Conservation (phyloP, 2,888 invertebrate species). For the Eupelmus urozonus region DNA sequence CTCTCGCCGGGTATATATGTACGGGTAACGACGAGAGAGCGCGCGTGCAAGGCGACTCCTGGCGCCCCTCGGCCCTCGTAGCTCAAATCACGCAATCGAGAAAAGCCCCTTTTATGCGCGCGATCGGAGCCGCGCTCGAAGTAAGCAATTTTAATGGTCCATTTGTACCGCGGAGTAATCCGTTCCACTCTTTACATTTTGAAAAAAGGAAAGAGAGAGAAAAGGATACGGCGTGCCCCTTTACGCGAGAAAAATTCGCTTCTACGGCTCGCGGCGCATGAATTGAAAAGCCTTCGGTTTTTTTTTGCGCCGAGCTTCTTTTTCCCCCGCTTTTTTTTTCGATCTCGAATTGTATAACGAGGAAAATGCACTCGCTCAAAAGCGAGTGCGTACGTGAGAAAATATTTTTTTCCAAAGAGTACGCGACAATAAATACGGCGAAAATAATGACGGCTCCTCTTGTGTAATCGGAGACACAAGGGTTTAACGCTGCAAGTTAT, state of each 20-base stretch:
- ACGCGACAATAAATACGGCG: conserved; percentile 36
- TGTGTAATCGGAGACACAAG: conserved; percentile 28
- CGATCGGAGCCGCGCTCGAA: conserved; percentile 25
- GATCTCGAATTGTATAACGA: conserved; percentile 17
- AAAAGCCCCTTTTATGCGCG: conserved; percentile 54
- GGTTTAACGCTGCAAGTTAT: conserved; percentile 47
- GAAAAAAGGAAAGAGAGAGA: conserved; percentile 21
- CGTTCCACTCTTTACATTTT: conserved; percentile 51
- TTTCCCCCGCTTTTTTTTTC: not conserved
- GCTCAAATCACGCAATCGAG: conserved; percentile 63
- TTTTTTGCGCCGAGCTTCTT: not conserved
- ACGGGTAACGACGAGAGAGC: conserved; percentile 3
- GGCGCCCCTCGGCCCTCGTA: conserved; percentile 55
- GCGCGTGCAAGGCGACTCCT: conserved; percentile 18
- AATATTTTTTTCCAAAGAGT: conserved; percentile 41
- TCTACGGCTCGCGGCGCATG: conserved; percentile 29
- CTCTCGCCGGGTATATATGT: not conserved
- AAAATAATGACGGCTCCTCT: conserved; percentile 39
- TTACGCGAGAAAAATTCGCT: conserved; percentile 48
- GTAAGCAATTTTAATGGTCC: conserved; percentile 58
- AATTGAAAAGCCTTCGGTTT: conserved; percentile 36
- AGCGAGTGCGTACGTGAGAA: conserved; percentile 30
- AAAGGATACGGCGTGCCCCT: not conserved
- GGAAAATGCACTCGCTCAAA: conserved; percentile 47
- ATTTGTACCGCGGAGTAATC: conserved; percentile 55